Percentiles rank a stretch among this genome's conserved stretches.
Conservation (phyloP, 2,888 invertebrate species). For the Apodemia mormo region DNA sequence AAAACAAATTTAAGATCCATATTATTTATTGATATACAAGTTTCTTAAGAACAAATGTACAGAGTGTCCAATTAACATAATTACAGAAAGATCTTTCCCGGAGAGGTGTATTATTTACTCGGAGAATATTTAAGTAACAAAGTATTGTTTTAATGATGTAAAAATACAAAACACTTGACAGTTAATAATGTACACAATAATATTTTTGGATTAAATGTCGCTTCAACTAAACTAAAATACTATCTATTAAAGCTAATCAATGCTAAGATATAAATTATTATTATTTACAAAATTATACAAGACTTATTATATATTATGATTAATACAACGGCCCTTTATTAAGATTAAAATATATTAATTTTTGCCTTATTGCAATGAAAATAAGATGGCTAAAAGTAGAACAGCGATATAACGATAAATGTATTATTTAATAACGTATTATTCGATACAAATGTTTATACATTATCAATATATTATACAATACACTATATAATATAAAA, state of each 20-base stretch:
- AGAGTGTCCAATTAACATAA: conserved; percentile 29
- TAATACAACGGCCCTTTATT: conserved; percentile 17
- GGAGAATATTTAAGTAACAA: conserved; percentile 10
- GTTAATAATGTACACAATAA: conserved; percentile 51
- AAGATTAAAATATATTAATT: conserved; percentile 23
- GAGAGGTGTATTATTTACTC: not conserved
- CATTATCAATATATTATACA: not conserved
- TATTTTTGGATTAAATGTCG: conserved; percentile 72
- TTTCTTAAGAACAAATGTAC: conserved; percentile 35
- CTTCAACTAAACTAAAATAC: conserved; percentile 57
- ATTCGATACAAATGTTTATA: not conserved
- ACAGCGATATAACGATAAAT: not conserved
- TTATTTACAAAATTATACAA: conserved; percentile 80
- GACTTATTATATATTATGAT: conserved; percentile 22
- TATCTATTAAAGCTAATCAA: conserved; percentile 79
- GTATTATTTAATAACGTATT: not conserved
- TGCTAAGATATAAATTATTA: conserved; percentile 68
- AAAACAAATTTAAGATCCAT: conserved; percentile 28
- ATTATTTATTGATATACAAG: conserved; percentile 38
- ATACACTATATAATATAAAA: no score
- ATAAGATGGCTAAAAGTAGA: conserved; percentile 5
- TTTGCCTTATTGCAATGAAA: conserved; percentile 15
- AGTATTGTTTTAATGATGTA: conserved; percentile 45
- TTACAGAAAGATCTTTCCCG: conserved; percentile 37
- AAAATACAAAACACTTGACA: conserved; percentile 44